Base-by-base conservation (phyloP, 2,797 vertebrate species). In the Clarias laeviceps region DNA sequence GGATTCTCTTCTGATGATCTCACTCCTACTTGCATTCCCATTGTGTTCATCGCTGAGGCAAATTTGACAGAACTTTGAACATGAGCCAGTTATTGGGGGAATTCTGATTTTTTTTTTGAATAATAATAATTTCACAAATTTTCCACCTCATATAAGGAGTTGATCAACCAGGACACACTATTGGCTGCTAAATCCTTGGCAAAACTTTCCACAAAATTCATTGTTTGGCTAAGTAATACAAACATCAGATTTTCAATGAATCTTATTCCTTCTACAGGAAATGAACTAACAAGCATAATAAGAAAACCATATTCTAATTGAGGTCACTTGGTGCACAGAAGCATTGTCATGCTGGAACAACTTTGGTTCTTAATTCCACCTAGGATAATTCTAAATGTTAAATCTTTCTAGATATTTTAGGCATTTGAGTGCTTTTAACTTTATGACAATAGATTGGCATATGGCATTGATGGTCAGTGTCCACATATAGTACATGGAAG, bases 1-100 rank as follows among this genome's bases (percentile, higher is more conserved):
- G 92, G 92, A 94, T 92, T 90, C 88, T 82, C 90, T 88, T 93
- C 94, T 92, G 93, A 94, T 89, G 88, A 89, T 86, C 90, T 72
- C 29, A 83, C 87, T 90, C 90, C 88, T 82, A 66, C 82, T 90
- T 89, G 69, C 82, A 59, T 88, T 86, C 86, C 78, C 82, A 85
- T 81, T 88, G 86, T 78, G 86, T 69, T 88, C 79, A 89, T 27
- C 72, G 9, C 3, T 5, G 84, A 90, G 80, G 89, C 88, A 92
- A 91, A 89, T 4, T 17, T 85, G 69, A 89, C 85, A 88, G 70
- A 82, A 92, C 24, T 14, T 54, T 22, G 32, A 59, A 40, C 64
- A 65, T 37, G 17, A 50, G 14, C 59, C 24, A 2, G 24, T 65
- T 80, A 80, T 65, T 45, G 24, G 12, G 57, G 32, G 22, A 40